Evolutionary conservation across 2,113 vertebrate genomes (phyloP).

Genomic region (Tragelaphus buxtoni): DNA sequence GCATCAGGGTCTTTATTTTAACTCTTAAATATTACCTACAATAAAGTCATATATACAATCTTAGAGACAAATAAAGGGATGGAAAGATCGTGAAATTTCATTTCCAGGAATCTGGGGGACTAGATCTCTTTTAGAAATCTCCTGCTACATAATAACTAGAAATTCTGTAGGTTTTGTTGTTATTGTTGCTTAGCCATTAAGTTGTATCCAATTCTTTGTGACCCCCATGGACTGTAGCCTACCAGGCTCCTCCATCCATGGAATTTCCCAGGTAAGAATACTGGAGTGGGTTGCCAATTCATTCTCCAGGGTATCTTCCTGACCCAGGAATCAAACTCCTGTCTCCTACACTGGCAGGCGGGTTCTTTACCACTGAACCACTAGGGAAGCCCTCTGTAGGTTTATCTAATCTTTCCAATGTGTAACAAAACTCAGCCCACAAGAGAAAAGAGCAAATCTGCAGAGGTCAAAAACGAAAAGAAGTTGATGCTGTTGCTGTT

Average conservation of each 20-base stretch:
- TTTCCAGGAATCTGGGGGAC: neutral
- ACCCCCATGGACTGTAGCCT: neutral
- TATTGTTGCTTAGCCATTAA: neutral
- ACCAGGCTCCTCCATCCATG: neutral
- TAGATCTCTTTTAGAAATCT: neutral
- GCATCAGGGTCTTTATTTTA: neutral
- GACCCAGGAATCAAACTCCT: neutral
- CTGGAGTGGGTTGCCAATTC: neutral
- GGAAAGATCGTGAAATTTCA: neutral
- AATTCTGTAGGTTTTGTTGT: neutral
- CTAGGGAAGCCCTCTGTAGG: neutral
- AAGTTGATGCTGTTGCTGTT: too few species aligned
- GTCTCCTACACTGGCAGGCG: neutral
- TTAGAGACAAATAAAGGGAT: slow-evolving; percentile 4
- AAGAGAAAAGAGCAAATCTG: neutral
- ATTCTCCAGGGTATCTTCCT: neutral
- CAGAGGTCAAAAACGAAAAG: neutral
- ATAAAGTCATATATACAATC: neutral
- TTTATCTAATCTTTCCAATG: neutral
- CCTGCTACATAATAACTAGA: neutral
- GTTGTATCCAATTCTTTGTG: neutral
- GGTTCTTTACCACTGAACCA: neutral
- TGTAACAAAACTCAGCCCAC: neutral
- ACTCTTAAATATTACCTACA: neutral
- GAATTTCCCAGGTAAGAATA: neutral